Evolutionary conservation across 2,797 vertebrate genomes (phyloP), one percentile per base, ranked within the genome.

Genomic region (Hippocampus kuda): DNA sequence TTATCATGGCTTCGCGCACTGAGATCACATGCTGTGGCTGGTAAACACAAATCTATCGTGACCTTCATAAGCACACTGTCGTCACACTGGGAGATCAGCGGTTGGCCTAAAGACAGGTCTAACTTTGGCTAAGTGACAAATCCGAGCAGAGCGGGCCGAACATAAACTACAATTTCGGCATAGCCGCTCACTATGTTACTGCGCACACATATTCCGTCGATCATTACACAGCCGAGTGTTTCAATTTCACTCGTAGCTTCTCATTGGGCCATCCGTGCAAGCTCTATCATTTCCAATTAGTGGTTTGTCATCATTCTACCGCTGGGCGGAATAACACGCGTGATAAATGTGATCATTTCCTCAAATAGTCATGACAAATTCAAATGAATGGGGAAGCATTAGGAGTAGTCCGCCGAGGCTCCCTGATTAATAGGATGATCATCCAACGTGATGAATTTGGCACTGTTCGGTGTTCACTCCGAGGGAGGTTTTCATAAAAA

Each of bases 211-310:
- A 76, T 83, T 81, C 75, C 72, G 76, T 73, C 81, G 81, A 81
- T 81, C 84, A 85, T 84, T 84, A 85, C 81, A 79, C 77, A 71
- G 77, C 72, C 72, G 75, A 84, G 73, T 78, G 78, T 65, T 42
- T 59, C 66, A 46, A 26, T 64, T 42, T 64, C 62, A 18, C 24
- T 12, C 13, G n/a, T 64, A 64, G 22, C 81, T 81, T 59, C 65
- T 74, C 77, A 78, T 67, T 57, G 16, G 72, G 63, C 61, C 70
- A 65, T 76, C 78, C 67, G 49, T 70, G 67, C 69, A 74, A 78
- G 65, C 73, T 82, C 81, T 81, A 83, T 73, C 73, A 68, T 57
- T 64, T 69, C 77, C 57, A 70, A 79, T 84, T 53, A 53, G 65
- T 7, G 49, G 27, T 53, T 66, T 66, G 65, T 66, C 51, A 53